These are phyloP conservation scores for Botrylloides violaceus DNA, from an alignment of 23 tunicate genomes.

Conservation along the genomic window DNA sequence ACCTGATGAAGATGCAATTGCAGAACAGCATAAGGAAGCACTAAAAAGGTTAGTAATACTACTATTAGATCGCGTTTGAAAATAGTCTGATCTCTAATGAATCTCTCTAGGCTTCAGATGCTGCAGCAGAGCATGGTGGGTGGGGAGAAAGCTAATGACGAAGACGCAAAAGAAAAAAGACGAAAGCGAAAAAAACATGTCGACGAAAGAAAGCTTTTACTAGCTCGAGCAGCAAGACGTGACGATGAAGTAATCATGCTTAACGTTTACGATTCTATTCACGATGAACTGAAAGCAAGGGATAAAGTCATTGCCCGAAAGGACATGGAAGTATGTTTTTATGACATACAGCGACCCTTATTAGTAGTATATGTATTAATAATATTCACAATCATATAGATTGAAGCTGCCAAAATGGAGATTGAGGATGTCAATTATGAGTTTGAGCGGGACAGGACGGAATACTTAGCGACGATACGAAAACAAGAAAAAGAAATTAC, in stretches of 20 bases:
- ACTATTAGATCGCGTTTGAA: background rate
- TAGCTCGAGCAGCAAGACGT: constrained; percentile 52
- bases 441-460: constrained; percentile 78
- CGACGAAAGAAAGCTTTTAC: constrained; percentile 59
- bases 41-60: constrained; percentile 40
- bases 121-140: constrained; percentile 95
- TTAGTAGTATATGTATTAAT: background rate
- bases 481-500: constrained; percentile 72
- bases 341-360: no score
- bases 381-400: constrained; percentile 16
- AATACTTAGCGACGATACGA: constrained; percentile 78
- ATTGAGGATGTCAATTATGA: constrained; percentile 91
- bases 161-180: constrained; percentile 55
- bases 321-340: constrained; percentile 31
- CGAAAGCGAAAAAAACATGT: constrained; percentile 68
- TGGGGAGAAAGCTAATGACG: constrained; percentile 84
- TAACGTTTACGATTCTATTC: constrained; percentile 83
- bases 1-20: constrained; percentile 39
- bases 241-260: constrained; percentile 75
- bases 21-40: constrained; percentile 89
- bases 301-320: constrained; percentile 50
- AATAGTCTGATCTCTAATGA: background rate
- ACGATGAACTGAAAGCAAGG: constrained; percentile 60
- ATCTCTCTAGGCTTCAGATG: constrained; percentile 52
- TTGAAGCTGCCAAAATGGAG: constrained; percentile 85